These are phyloP conservation scores for Diuraphis noxia DNA, from an alignment of 1,140 invertebrate species.

Conservation along the genomic window DNA sequence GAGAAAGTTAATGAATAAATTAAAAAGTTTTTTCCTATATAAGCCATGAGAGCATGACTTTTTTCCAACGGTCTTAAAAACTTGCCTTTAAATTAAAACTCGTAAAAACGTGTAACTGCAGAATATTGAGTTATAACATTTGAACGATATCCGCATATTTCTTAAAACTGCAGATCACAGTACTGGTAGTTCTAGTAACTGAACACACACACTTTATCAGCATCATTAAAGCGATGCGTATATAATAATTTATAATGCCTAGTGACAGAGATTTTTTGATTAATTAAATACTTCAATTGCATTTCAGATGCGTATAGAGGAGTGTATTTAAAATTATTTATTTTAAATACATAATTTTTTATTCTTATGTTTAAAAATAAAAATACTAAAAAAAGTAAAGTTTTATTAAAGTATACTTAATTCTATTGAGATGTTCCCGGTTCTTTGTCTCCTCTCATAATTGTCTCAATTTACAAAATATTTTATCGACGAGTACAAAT, in stretches of 20 bases:
- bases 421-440: too few relatives aligned
- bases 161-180: background rate
- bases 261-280: background rate
- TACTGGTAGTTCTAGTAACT: too few relatives aligned
- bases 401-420: too few relatives aligned
- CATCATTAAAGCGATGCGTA: background rate
- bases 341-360: background rate
- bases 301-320: background rate
- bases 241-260: background rate
- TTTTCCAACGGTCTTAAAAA: background rate
- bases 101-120: background rate
- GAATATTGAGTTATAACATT: background rate
- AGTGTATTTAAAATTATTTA: background rate
- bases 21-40: background rate
- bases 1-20: background rate
- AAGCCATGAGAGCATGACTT: background rate
- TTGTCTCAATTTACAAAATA: too few relatives aligned
- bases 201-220: background rate
- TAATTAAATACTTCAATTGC: background rate
- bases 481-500: too few relatives aligned
- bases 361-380: background rate
- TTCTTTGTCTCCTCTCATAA: too few relatives aligned
- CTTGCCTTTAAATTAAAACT: conserved; percentile 9
- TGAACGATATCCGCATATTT: background rate
- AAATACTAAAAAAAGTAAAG: background rate